Evolutionary conservation across 2,888 invertebrate genomes (phyloP), one percentile per base, ranked within the genome.

Genomic region (Cataglyphis albicans): DNA sequence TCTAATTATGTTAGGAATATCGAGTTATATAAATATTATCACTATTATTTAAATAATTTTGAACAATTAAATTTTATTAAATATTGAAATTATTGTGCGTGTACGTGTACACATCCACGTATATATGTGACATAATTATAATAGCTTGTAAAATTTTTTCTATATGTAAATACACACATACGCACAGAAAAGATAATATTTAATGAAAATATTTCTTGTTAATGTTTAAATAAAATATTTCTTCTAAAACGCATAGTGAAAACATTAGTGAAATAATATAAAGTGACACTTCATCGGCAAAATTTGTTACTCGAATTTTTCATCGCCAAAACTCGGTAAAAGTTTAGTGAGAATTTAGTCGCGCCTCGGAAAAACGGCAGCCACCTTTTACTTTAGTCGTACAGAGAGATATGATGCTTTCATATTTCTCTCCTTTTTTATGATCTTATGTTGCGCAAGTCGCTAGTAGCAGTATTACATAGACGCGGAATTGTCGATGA

Each of bases 301-400:
- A 89, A 89, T 81, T 89, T 85, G 88, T 84, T 61, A 70, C 72
- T 74, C 65, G 81, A 86, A 88, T 85, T 88, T 89, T 89, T 87
- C 84, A 84, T 87, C 67, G 78, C 78, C 57, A 64, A 73, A 85
- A 78, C 65, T 72, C 72, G 65, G 74, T 89, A 81, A 89, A 88
- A 86, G 83, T 78, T 65, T 63, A 25, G 78, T 41, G 80, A 84
- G 72, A 84, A 84, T 83, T 84, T 83, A 86, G 88, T 82, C 68
- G 48, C 61, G 68, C 55, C 70, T n/a, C 41, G 76, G 52, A 73
- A 73, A 73, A 81, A 67, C 59, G 74, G 70, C 15, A 64, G 9
- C 41, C 15, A 35, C 70, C 44, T 18, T 76, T 55, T 35, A 35
- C n/a, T 75, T 38, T 32, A 57, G 12, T 25, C 5, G n/a, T 41